Conservation (phyloP, 2,888 invertebrate genomes). For the Bedellia somnulentella region DNA sequence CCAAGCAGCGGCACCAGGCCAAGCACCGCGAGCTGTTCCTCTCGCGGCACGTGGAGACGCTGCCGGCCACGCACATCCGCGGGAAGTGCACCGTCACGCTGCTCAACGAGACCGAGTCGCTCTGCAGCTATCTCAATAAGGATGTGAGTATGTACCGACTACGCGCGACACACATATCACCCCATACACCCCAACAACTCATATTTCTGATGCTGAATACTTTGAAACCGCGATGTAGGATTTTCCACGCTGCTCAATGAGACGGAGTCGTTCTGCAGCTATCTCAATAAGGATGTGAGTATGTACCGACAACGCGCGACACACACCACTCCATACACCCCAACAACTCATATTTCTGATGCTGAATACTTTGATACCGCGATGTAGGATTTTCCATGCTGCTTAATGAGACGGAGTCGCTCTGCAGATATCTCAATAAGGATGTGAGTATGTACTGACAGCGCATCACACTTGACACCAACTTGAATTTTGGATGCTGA, state of each 20-base stretch:
- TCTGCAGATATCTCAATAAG: conserved; percentile 94
- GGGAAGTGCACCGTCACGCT: conserved; percentile 99
- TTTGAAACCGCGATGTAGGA: no score
- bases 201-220: no score
- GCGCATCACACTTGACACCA: not conserved
- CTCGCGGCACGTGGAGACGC: conserved; percentile 95
- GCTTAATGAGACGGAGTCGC: conserved; percentile 97
- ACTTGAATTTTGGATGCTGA: no score
- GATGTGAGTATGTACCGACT: conserved; percentile 72
- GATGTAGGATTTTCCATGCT: no score
- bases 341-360: no score
- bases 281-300: conserved; percentile 93
- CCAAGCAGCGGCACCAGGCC: conserved; percentile 91
- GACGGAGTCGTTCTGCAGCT: conserved; percentile 94
- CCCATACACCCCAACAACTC: not conserved
- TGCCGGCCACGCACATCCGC: conserved; percentile 98
- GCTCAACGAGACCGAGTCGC: conserved; percentile 97
- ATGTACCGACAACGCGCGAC: conserved; percentile 30
- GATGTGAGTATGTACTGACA: conserved; percentile 71
- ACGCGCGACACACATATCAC: conserved; percentile 5
- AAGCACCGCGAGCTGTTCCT: conserved; percentile 98
- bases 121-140: conserved; percentile 94
- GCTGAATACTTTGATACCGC: no score
- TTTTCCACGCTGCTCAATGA: conserved; percentile 97
- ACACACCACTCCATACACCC: not conserved